These are phyloP conservation scores for Hydraecia micacea DNA, from an alignment of 2,888 invertebrate genomes.

Conservation along the genomic window DNA sequence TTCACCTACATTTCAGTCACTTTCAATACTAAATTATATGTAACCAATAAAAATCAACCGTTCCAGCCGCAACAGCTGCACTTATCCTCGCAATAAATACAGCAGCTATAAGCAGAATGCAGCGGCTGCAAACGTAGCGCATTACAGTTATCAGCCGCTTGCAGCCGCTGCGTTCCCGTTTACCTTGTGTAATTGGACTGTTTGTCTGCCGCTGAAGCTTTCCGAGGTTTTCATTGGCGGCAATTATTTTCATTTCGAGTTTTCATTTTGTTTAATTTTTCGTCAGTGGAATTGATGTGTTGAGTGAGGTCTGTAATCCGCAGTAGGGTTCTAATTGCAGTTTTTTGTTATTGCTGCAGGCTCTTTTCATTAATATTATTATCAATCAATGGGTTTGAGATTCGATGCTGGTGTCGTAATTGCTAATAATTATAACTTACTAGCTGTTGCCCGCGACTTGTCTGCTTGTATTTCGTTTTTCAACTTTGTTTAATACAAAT, in stretches of 20 bases:
- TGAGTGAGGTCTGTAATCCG: neutral
- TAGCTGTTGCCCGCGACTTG: neutral
- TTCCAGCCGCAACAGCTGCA: neutral
- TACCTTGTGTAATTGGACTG: conserved; percentile 56
- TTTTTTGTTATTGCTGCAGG: neutral
- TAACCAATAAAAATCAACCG: neutral
- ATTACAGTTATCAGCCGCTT: conserved; percentile 54
- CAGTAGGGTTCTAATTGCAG: neutral
- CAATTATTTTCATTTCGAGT: conserved; percentile 37
- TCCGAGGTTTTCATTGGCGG: conserved; percentile 20
- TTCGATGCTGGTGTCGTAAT: neutral
- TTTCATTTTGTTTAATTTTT: conserved; percentile 11
- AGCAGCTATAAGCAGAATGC: conserved; percentile 23
- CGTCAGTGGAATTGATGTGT: neutral
- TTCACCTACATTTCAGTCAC: neutral
- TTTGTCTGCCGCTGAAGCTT: conserved; percentile 44
- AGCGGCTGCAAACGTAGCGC: conserved; percentile 43
- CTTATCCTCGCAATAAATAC: conserved; percentile 50
- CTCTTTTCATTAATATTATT: neutral
- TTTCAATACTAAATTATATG: neutral
- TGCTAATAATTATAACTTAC: neutral
- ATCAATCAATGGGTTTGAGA: neutral
- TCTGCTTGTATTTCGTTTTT: neutral
- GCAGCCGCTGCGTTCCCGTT: conserved; percentile 47
- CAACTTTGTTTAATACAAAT: neutral